phyloP scores from a whole-genome alignment of 2,888 invertebrate genomes.

The Gastrophysa polygoni region DNA sequence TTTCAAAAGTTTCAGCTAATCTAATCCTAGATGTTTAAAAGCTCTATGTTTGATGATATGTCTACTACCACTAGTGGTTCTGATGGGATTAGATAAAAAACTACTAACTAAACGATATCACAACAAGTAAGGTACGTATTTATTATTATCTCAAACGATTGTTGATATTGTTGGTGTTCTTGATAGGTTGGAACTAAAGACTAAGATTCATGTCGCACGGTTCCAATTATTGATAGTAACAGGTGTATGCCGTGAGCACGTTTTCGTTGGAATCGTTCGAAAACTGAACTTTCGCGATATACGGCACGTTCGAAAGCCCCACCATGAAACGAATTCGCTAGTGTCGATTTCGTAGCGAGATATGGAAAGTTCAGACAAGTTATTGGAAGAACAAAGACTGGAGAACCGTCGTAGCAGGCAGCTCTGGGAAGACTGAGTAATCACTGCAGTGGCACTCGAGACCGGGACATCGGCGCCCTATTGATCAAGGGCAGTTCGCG shows the following conservation, averaged over 20 bases:
- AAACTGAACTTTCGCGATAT: background rate
- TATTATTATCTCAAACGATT: conserved; percentile 27
- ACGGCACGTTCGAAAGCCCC: background rate
- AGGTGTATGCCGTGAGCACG: conserved; percentile 25
- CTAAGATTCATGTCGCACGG: background rate
- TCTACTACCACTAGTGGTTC: conserved; percentile 36
- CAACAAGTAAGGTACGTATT: conserved; percentile 46
- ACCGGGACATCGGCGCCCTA: conserved; percentile 50
- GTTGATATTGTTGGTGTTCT: conserved; percentile 22
- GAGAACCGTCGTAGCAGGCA: conserved; percentile 46
- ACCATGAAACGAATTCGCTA: conserved; percentile 1
- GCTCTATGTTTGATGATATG: conserved; percentile 40
- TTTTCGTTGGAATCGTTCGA: conserved; percentile 2
- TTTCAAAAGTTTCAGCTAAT: conserved; percentile 18
- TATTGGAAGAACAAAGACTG: conserved; percentile 42
- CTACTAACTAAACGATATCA: conserved; percentile 41
- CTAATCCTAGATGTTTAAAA: conserved; percentile 30
- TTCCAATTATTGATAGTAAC: conserved; percentile 17
- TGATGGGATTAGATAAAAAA: conserved; percentile 26
- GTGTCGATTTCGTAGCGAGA: conserved; percentile 7
- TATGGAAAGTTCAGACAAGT: conserved; percentile 23
- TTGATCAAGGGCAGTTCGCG: conserved; percentile 50
- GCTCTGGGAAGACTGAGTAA: conserved; percentile 51
- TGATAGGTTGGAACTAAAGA: background rate
- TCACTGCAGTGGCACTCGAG: conserved; percentile 49